Conservation (phyloP, 2,888 invertebrate genomes). For the Hemaris fuciformis region DNA sequence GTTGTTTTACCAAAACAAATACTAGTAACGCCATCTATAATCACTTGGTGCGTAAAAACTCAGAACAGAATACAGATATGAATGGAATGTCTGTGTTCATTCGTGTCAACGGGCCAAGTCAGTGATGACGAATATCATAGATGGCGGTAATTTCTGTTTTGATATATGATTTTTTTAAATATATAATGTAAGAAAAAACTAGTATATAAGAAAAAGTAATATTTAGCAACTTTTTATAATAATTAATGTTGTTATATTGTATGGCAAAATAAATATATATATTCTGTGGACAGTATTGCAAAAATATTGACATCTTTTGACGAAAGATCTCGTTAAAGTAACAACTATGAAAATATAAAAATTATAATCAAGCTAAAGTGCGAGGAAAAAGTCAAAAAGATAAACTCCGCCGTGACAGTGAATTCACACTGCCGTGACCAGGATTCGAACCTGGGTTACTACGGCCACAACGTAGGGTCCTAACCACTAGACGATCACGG, state of each 20-base stretch:
- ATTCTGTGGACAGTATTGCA: too few relatives aligned
- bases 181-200: too few relatives aligned
- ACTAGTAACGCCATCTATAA: slow-evolving; percentile 61
- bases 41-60: neutral
- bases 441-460: slow-evolving; percentile 89
- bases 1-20: slow-evolving; percentile 76
- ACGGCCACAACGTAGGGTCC: slow-evolving; percentile 90
- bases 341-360: neutral
- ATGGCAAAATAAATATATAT: too few relatives aligned
- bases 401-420: slow-evolving; percentile 66
- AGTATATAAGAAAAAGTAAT: too few relatives aligned
- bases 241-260: too few relatives aligned
- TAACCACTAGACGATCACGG: slow-evolving; percentile 87
- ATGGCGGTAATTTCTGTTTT: slow-evolving; percentile 30
- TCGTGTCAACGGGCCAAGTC: neutral
- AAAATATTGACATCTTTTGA: too few relatives aligned
- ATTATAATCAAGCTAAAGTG: neutral
- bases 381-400: slow-evolving; percentile 17
- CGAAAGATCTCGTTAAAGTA: too few relatives aligned
- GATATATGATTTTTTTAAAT: neutral
- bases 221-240: too few relatives aligned
- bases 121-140: slow-evolving; percentile 24
- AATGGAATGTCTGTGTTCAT: slow-evolving; percentile 17
- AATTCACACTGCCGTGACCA: slow-evolving; percentile 65
- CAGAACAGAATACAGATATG: slow-evolving; percentile 22